Evolutionary conservation across 2,888 invertebrate species (phyloP), one percentile per base, ranked within the genome.

Genomic region (Eledone cirrhosa): DNA sequence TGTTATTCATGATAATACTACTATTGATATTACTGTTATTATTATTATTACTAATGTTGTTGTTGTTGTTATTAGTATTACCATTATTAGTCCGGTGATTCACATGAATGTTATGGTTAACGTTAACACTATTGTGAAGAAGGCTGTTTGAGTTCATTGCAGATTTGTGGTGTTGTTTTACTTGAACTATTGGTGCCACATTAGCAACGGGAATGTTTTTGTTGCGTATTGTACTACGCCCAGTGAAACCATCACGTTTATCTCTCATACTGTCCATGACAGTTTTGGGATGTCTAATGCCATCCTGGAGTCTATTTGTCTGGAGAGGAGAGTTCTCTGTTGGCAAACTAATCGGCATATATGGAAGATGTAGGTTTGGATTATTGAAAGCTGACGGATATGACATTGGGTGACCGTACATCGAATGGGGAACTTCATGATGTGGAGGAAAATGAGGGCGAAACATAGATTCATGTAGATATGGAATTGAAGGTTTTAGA

Each of bases 131-230:
- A 3, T 41, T 41, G 41, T 41, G 41, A 41, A 41, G 78, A n/a
- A 27, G 29, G 16, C n/a, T 31, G 27, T 74, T 48, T 29, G 75
- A 47, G 76, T 48, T 27, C 19, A n/a, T 47, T 59, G 31, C 75
- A 31, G 48, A 8, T 24, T 33, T 29, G n/a, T 80, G 59, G n/a
- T 79, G 79, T 41, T 79, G 74, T 59, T 81, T 80, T 19, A 80
- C 80, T 79, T 87, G 87, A 27, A 86, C 82, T 48, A 87, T 85
- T 3, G 87, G 87, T 2, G 87, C 87, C 22, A 87, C 87, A 78
- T 87, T 87, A 19, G 87, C 87, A 7, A 87, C 85, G n/a, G 87
- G 87, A 79, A 87, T 87, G 80, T 86, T 86, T 80, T 84, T 85
- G 67, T 77, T 81, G 65, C 81, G 81, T 27, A 82, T 82, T 16